phyloP scores from a whole-genome alignment of 2,113 vertebrate genomes.

The Cranoglanis bouderius region DNA sequence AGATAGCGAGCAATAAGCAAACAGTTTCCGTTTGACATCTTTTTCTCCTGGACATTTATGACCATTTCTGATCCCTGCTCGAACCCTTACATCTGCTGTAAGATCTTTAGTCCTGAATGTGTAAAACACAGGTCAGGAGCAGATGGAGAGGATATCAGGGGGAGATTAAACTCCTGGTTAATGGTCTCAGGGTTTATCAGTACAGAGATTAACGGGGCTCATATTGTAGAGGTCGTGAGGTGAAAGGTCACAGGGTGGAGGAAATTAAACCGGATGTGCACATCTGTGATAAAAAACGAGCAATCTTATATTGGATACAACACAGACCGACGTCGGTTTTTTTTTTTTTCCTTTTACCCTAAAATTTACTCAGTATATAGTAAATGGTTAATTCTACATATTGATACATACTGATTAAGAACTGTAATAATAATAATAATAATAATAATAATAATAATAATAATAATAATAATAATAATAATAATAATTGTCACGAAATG shows the following conservation, averaged over 20 bases:
- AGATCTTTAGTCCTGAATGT: not conserved
- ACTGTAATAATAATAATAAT: too few species aligned
- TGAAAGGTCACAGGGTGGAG: not conserved
- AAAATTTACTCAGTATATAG: too few species aligned
- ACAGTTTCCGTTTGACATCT: not conserved
- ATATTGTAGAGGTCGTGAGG: not conserved
- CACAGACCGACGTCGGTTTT: not conserved
- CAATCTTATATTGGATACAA: not conserved
- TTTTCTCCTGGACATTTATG: not conserved
- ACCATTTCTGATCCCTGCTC: not conserved
- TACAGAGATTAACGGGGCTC: not conserved
- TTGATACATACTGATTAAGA: too few species aligned
- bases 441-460: too few species aligned
- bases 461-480: too few species aligned
- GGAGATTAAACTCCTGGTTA: constrained; percentile 12
- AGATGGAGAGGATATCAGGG: not conserved
- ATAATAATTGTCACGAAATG: too few species aligned
- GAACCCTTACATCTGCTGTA: not conserved
- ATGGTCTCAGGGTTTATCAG: constrained; percentile 4
- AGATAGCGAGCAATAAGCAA: not conserved
- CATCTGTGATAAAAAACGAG: not conserved
- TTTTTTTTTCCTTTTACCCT: too few species aligned
- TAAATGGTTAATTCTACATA: too few species aligned
- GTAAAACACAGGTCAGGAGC: not conserved
- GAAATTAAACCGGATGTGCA: not conserved